Conservation (phyloP, 2,797 vertebrate species). For the Anolis apletophallus region DNA sequence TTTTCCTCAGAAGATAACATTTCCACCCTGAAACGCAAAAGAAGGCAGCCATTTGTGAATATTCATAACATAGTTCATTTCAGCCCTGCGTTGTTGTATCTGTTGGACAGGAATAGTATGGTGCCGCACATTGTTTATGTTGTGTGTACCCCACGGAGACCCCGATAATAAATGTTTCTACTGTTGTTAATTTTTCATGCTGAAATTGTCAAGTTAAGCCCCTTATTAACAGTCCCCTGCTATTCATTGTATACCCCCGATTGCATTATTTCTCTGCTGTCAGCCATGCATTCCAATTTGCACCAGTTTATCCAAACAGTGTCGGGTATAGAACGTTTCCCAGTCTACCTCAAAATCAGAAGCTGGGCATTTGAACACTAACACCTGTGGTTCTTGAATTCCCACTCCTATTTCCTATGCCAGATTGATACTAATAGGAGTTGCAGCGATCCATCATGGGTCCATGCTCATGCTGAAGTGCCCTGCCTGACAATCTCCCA, state of each 20-base stretch:
- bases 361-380: not conserved
- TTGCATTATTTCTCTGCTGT: constrained; percentile 24
- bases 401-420: not conserved
- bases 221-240: constrained; percentile 44
- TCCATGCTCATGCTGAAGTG: not conserved
- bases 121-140: constrained; percentile 45
- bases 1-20: not conserved
- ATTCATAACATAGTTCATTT: constrained; percentile 13
- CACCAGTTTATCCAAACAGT: constrained; percentile 8
- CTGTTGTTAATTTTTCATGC: constrained; percentile 52
- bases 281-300: constrained; percentile 48
- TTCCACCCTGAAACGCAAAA: constrained; percentile 36
- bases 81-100: constrained; percentile 35
- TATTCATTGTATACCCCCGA: constrained; percentile 47
- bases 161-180: constrained; percentile 55
- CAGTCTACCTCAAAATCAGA: not conserved
- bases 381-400: not conserved
- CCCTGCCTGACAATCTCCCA: not conserved
- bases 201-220: constrained; percentile 46
- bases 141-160: constrained; percentile 31
- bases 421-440: constrained; percentile 2
- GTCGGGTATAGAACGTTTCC: constrained; percentile 19
- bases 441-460: not conserved
- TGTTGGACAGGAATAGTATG: constrained; percentile 31
- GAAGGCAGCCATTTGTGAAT: constrained; percentile 35